Evolutionary conservation across 1,140 invertebrate genomes (phyloP).

Genomic region (Drosophila leontia): DNA sequence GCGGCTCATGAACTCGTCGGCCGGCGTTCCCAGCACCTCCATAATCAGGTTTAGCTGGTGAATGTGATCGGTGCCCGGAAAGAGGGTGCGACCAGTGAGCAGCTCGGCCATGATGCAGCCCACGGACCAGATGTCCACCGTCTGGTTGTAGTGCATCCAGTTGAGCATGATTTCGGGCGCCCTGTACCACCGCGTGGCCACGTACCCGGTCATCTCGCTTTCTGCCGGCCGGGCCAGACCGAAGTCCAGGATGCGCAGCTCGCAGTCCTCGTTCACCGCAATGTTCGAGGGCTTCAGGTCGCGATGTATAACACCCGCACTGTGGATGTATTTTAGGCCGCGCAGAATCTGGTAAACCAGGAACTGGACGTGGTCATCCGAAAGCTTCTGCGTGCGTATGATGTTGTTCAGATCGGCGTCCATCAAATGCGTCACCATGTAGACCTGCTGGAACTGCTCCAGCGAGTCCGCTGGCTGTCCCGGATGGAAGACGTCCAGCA

Average conservation of each 20-base stretch:
- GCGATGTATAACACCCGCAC: slow-evolving; percentile 99
- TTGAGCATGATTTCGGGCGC: slow-evolving; percentile 99
- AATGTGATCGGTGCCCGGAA: slow-evolving; percentile 99
- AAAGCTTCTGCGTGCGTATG: slow-evolving; percentile 97
- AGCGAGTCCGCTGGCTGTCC: slow-evolving; percentile 87
- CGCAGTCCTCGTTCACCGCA: slow-evolving; percentile 99
- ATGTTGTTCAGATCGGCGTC: slow-evolving; percentile 99
- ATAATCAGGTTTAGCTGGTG: slow-evolving; percentile 98
- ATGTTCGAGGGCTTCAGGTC: slow-evolving; percentile 99
- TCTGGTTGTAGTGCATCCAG: slow-evolving; percentile 99
- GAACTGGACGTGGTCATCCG: slow-evolving; percentile 99
- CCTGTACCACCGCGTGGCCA: slow-evolving; percentile 97
- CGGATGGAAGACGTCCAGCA: slow-evolving; percentile 97
- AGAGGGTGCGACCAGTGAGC: slow-evolving; percentile 95
- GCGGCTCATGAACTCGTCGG: slow-evolving; percentile 95
- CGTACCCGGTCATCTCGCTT: slow-evolving; percentile 99
- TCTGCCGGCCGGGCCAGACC: slow-evolving; percentile 98
- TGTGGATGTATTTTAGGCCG: slow-evolving; percentile 99
- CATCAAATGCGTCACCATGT: slow-evolving; percentile 99
- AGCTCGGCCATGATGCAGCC: slow-evolving; percentile 99
- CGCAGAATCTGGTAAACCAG: slow-evolving; percentile 99
- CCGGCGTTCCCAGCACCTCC: slow-evolving; percentile 96
- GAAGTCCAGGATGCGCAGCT: slow-evolving; percentile 99
- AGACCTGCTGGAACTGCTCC: slow-evolving; percentile 95
- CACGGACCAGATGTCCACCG: slow-evolving; percentile 99